Percentiles rank a stretch among this genome's conserved stretches.
Evolutionary conservation across 2,888 invertebrate species (phyloP).

Genomic region (Sinhomidia bicolor): DNA sequence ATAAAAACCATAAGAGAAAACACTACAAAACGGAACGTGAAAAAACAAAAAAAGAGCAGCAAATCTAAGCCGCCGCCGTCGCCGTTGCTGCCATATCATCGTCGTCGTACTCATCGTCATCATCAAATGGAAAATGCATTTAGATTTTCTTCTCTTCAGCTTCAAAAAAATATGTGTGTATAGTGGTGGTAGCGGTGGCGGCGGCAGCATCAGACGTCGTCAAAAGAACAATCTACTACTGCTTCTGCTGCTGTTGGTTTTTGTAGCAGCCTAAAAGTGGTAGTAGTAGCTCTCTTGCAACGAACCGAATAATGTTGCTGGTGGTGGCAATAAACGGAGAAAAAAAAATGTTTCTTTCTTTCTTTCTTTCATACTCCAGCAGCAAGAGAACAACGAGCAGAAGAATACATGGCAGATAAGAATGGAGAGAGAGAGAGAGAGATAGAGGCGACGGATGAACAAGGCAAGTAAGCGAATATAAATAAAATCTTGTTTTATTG

Average conservation of each 20-base stretch:
- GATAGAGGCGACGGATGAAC: background rate
- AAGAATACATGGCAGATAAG: background rate
- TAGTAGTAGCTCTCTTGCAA: background rate
- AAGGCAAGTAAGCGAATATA: constrained; percentile 62
- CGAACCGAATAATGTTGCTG: constrained; percentile 31
- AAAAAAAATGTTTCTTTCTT: no score
- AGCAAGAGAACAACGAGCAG: background rate
- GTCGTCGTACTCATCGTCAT: background rate
- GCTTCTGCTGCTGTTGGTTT: no score
- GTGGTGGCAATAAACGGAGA: background rate
- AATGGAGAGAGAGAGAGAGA: background rate
- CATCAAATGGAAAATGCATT: constrained; percentile 10
- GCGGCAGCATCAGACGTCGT: no score
- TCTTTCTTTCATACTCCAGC: background rate
- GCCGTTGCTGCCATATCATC: no score
- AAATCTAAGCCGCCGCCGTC: background rate
- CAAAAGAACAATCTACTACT: no score
- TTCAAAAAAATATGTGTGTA: constrained; percentile 9
- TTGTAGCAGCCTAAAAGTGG: no score
- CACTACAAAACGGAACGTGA: constrained; percentile 13
- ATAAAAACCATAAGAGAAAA: constrained; percentile 19
- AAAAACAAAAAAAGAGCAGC: background rate
- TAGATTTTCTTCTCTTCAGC: background rate
- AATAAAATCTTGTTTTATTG: constrained; percentile 72
- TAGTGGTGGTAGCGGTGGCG: background rate